phyloP scores from a whole-genome alignment of 2,888 invertebrate genomes.

The Polydrusus tereticollis region DNA sequence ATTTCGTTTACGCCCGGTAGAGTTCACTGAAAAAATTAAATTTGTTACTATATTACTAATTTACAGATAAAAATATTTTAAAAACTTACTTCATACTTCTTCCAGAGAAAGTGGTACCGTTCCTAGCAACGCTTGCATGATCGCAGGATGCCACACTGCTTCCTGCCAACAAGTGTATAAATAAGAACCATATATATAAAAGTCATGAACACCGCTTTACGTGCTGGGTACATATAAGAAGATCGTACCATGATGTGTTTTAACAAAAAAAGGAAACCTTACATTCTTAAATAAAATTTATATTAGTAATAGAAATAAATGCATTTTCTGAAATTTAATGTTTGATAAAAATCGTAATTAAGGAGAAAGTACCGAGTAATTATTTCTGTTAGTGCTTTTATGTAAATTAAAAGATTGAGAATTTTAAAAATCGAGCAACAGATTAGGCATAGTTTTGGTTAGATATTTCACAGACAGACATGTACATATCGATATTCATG shows the following conservation, averaged over 20 bases:
- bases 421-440: too few species aligned
- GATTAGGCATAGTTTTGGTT: too few species aligned
- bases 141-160: constrained; percentile 86
- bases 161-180: constrained; percentile 61
- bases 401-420: too few species aligned
- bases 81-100: constrained; percentile 65
- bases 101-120: constrained; percentile 73
- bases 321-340: background rate
- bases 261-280: background rate
- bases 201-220: background rate
- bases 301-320: background rate
- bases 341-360: constrained; percentile 12
- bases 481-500: too few species aligned
- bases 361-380: constrained; percentile 7
- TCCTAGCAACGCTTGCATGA: constrained; percentile 83
- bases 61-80: background rate
- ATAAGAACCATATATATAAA: background rate
- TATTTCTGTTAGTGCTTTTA: background rate
- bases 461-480: too few species aligned
- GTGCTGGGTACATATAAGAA: too few species aligned
- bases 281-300: background rate
- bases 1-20: too few species aligned
- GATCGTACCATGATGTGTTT: too few species aligned
- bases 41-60: background rate
- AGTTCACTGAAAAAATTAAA: too few species aligned